phyloP scores from a whole-genome alignment of 2,113 vertebrate genomes.

The Coregonus clupeaformis region DNA sequence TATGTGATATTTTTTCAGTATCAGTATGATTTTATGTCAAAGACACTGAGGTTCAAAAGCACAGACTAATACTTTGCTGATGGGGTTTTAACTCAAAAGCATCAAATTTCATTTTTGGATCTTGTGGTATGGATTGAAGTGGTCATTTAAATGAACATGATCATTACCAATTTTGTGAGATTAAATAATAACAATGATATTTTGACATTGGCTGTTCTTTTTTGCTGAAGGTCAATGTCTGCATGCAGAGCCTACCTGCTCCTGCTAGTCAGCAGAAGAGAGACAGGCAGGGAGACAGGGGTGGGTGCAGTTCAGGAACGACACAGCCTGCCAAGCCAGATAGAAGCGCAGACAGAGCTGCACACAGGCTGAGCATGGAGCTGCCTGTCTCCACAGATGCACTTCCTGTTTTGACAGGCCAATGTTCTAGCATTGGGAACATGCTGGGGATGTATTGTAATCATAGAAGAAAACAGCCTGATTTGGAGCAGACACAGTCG shows the following conservation, averaged over 20 bases:
- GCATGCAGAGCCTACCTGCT: slow-evolving; percentile 21
- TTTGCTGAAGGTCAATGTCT: background rate
- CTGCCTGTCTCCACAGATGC: slow-evolving; percentile 18
- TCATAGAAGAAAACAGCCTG: slow-evolving; percentile 24
- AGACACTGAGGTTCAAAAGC: no score
- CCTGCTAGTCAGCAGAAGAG: background rate
- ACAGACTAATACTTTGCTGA: no score
- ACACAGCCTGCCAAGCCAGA: slow-evolving; percentile 31
- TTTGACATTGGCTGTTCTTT: no score
- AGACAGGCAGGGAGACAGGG: slow-evolving; percentile 11
- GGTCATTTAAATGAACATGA: no score
- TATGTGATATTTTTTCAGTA: no score
- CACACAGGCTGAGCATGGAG: slow-evolving; percentile 12
- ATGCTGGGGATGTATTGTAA: slow-evolving; percentile 35
- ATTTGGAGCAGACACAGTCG: slow-evolving; percentile 39
- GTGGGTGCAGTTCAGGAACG: slow-evolving; percentile 27
- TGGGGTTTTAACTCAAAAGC: no score
- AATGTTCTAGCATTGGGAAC: slow-evolving; percentile 16
- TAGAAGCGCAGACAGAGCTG: slow-evolving; percentile 11
- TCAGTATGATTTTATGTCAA: no score
- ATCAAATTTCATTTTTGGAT: no score
- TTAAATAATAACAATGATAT: no score
- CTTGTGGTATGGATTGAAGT: no score
- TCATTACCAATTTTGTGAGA: no score
- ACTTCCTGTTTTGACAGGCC: slow-evolving; percentile 34